These are phyloP conservation scores for Drosophila sp. DNA, from an alignment of 1,140 invertebrate species.

Conservation along the genomic window DNA sequence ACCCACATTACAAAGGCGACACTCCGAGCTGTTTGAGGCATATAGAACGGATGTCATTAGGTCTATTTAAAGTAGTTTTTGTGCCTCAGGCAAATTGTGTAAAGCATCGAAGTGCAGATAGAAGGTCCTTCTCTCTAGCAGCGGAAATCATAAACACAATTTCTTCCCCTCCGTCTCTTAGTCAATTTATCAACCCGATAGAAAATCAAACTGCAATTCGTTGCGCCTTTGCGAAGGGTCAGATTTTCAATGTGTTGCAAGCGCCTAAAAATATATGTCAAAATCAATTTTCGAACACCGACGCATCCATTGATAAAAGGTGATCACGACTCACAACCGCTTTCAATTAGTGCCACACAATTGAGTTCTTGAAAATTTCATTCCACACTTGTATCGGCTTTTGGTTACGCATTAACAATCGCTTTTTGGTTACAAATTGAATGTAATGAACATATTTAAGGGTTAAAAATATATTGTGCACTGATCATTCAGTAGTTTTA, in stretches of 20 bases:
- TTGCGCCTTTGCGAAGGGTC: constrained; percentile 65
- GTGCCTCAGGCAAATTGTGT: constrained; percentile 48
- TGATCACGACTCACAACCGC: constrained; percentile 13
- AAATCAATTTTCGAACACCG: constrained; percentile 63
- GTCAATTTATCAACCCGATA: constrained; percentile 51
- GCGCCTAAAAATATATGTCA: constrained; percentile 75
- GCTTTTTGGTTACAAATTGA: constrained; percentile 20
- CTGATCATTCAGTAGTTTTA: too few relatives aligned
- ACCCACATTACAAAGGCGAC: constrained; percentile 55
- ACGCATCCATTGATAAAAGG: constrained; percentile 50
- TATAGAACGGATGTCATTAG: constrained; percentile 76
- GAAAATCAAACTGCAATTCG: constrained; percentile 56
- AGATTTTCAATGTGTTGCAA: constrained; percentile 34
- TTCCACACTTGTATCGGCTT: constrained; percentile 22
- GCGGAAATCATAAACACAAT: constrained; percentile 54
- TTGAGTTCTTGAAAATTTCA: constrained; percentile 60
- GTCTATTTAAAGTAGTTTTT: constrained; percentile 74
- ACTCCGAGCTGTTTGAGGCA: not conserved
- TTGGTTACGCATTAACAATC: constrained; percentile 20
- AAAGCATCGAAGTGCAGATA: constrained; percentile 21
- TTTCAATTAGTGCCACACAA: constrained; percentile 70
- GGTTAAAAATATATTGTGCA: too few relatives aligned
- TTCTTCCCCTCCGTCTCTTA: constrained; percentile 9
- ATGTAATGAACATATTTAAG: not conserved
- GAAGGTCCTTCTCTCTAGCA: constrained; percentile 13